These are phyloP conservation scores for Trichacis sp. DNA, from an alignment of 2,888 invertebrate genomes.

Conservation along the genomic window DNA sequence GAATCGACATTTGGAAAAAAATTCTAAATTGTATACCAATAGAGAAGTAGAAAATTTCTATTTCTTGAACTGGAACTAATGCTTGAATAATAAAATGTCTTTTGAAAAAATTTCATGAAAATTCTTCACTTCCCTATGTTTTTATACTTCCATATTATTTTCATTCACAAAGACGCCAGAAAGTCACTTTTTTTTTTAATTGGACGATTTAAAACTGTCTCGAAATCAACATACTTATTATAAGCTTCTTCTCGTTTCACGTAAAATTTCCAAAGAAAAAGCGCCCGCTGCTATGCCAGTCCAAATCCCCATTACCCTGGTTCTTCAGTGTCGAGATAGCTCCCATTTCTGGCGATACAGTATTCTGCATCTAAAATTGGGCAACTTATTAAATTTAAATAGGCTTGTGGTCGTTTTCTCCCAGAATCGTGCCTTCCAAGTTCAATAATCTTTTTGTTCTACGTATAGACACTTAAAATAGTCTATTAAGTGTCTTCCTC, in stretches of 20 bases:
- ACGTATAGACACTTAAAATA: not conserved
- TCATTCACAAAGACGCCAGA: too few relatives aligned
- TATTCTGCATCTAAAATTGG: constrained; percentile 10
- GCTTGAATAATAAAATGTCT: too few relatives aligned
- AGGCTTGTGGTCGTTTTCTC: not conserved
- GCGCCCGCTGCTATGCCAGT: not conserved
- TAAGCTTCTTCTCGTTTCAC: constrained; percentile 3
- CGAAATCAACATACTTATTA: constrained; percentile 1
- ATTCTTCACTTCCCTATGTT: too few relatives aligned
- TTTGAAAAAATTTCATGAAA: too few relatives aligned
- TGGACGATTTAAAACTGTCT: not conserved
- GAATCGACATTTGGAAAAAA: too few relatives aligned
- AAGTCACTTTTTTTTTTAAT: too few relatives aligned
- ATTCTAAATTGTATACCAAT: too few relatives aligned
- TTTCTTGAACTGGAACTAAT: too few relatives aligned
- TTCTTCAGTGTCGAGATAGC: not conserved
- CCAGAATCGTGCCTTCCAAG: not conserved
- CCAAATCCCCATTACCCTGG: not conserved
- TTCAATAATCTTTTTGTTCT: not conserved
- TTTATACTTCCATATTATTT: too few relatives aligned
- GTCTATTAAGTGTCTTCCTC: not conserved
- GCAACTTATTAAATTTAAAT: constrained; percentile 12
- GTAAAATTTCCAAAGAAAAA: not conserved
- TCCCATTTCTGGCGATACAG: not conserved
- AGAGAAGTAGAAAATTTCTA: too few relatives aligned